Conservation (phyloP, 2,797 vertebrate species). For the Sebastes nivosus region DNA sequence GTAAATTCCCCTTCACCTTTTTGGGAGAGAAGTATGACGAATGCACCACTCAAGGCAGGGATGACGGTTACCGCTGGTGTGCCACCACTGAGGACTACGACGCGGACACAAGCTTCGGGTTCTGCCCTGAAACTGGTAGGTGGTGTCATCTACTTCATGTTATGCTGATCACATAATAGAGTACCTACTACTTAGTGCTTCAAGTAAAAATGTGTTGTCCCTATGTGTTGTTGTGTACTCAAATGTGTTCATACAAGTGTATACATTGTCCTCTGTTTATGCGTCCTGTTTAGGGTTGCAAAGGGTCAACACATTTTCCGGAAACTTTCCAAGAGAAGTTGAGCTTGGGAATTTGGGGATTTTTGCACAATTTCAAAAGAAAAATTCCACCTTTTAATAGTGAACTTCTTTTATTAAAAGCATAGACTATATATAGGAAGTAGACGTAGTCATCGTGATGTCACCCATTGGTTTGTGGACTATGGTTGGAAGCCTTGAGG, state of each 20-base stretch:
- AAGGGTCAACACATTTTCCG: no score
- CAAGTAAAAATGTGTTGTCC: background rate
- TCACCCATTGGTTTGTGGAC: no score
- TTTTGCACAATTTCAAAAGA: background rate
- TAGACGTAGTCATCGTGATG: no score
- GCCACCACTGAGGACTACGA: slow-evolving; percentile 96
- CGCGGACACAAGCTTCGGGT: slow-evolving; percentile 90
- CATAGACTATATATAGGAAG: no score
- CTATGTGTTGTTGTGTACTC: background rate
- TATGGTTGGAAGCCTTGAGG: no score
- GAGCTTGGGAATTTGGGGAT: background rate
- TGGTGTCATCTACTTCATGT: background rate
- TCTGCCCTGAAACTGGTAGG: slow-evolving; percentile 96
- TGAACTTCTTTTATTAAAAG: background rate
- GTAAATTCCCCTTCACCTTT: slow-evolving; percentile 97
- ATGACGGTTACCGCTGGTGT: slow-evolving; percentile 97
- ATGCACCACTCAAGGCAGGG: slow-evolving; percentile 93
- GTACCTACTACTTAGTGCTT: background rate
- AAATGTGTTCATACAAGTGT: background rate
- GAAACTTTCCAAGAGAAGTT: background rate
- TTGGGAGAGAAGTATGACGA: slow-evolving; percentile 88
- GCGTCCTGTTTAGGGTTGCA: background rate
- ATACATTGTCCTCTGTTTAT: background rate
- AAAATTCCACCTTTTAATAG: background rate
- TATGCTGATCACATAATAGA: background rate